Percentiles rank a stretch among this genome's conserved stretches.
Conservation (phyloP, 2,888 invertebrate genomes). For the Invenusta paracnida region DNA sequence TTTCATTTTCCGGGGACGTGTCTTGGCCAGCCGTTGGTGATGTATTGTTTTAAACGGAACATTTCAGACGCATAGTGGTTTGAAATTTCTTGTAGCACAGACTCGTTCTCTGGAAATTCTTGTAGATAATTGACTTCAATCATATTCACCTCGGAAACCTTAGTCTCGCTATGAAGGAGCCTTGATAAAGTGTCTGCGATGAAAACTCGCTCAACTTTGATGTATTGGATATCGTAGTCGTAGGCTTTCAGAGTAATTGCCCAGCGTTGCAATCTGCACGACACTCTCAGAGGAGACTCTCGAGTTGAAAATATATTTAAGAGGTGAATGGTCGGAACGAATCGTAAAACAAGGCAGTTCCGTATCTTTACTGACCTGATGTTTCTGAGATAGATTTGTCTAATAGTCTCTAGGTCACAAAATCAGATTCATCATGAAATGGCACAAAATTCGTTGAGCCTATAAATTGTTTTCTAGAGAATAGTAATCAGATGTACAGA, state of each 20-base stretch:
- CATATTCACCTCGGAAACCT: background rate
- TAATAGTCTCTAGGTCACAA: no score
- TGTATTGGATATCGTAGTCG: conserved; percentile 50
- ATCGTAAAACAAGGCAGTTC: conserved; percentile 56
- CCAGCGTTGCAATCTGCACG: conserved; percentile 49
- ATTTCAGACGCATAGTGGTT: background rate
- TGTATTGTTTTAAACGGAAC: background rate
- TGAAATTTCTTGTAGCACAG: background rate
- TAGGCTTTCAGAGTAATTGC: conserved; percentile 50
- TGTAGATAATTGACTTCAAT: background rate
- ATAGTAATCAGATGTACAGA: no score
- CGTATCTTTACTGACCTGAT: no score
- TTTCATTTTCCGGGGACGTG: background rate
- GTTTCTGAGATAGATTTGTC: no score
- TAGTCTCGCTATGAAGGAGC: background rate
- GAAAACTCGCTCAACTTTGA: conserved; percentile 47
- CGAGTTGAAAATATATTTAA: conserved; percentile 53
- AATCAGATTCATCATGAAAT: no score
- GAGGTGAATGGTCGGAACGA: conserved; percentile 55
- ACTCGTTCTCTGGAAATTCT: background rate
- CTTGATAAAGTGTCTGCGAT: conserved; percentile 52
- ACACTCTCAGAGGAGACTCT: conserved; percentile 47
- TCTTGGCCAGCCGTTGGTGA: conserved; percentile 3
- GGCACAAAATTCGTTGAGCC: no score
- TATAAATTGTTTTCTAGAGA: no score